Base-by-base conservation (phyloP, 2,888 invertebrate genomes). In the Tachystola acroxantha region DNA sequence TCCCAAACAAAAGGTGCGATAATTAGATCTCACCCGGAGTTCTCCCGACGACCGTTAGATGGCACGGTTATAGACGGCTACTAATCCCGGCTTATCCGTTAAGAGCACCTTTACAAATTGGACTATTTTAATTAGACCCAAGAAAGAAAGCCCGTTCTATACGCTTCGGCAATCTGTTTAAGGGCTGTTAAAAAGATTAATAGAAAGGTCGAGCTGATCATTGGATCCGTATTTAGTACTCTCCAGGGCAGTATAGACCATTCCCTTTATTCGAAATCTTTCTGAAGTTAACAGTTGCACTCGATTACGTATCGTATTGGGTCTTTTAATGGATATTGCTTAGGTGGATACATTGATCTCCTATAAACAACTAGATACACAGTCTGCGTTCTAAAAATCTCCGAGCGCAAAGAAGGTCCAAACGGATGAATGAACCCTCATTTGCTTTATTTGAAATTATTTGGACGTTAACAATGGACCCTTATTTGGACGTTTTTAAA, bases 101-200 rank as follows among this genome's bases (percentile, higher is more conserved):
- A 40, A 38, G 31, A 44, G 29, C 33, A 33, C 40, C 37, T 20
- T 40, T 48, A 46, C 49, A 51, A 56, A 54, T 46, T 53, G 47
- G 43, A 42, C 52, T 41, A 50, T 62, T 68, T 67, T 70, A 68
- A 70, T 70, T 70, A 68, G 57, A 45, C 36, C 45, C 43, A 44
- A 50, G 50, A 54, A 54, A 58, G 57, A 51, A 53, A 46, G 46
- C 40, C 43, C 32, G 38, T 2, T 32, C 12, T 32, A 34, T 42
- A 47, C 50, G 44, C 48, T 45, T 39, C 46, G 20, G 32, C n/a
- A 32, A 63, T 61, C 61, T 57, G 54, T 56, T 54, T 56, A 63
- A 57, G 54, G 74, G 73, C 63, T 68, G 74, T 77, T 74, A 74
- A 70, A 65, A 67, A 74, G 76, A 77, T 77, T 75, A 72, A 77